Evolutionary conservation across 2,113 vertebrate species (phyloP).

Genomic region (Phyllostomus discolor): DNA sequence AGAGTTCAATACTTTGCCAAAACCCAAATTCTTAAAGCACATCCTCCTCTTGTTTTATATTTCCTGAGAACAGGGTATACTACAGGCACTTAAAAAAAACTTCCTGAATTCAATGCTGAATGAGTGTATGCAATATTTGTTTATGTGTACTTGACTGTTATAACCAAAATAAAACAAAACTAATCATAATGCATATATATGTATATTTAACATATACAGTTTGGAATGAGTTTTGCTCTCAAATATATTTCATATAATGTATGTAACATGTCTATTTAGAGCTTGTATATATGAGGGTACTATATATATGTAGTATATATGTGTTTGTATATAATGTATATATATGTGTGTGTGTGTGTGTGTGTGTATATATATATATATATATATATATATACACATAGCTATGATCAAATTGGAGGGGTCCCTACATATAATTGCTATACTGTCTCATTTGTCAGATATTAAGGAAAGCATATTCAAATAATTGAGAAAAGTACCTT

Average conservation of each 20-base stretch:
- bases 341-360: background rate
- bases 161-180: background rate
- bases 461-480: background rate
- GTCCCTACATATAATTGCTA: background rate
- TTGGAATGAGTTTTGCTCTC: background rate
- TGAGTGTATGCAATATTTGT: background rate
- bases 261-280: background rate
- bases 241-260: background rate
- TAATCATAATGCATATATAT: background rate
- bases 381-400: background rate
- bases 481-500: background rate
- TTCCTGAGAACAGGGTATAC: background rate
- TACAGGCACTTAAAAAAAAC: background rate
- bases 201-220: background rate
- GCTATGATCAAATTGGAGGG: background rate
- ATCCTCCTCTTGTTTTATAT: background rate
- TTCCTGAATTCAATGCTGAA: background rate
- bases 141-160: background rate
- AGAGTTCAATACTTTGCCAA: background rate
- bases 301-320: too few relatives aligned
- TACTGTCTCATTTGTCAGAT: background rate
- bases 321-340: background rate
- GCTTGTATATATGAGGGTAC: background rate
- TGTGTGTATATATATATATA: background rate
- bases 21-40: background rate